Evolutionary conservation across 2,797 vertebrate species (phyloP).

Genomic region (Muraenolepis orangiensis): DNA sequence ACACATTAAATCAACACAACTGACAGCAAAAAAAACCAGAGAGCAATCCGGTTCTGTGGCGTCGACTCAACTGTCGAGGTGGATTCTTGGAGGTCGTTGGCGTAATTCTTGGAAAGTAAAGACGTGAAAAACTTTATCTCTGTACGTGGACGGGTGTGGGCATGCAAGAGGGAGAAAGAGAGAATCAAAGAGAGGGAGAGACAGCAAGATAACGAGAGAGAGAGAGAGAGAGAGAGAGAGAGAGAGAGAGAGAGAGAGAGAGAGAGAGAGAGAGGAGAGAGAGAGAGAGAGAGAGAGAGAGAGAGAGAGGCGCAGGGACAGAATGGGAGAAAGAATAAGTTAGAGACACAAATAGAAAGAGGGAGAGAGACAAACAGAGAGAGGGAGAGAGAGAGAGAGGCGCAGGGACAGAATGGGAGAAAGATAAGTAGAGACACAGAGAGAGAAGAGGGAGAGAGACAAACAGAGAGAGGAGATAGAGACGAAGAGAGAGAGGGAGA

Average conservation of each 20-base stretch:
- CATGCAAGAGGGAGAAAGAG: too few relatives aligned
- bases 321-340: too few relatives aligned
- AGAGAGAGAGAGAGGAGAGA: not conserved
- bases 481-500: too few relatives aligned
- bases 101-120: not conserved
- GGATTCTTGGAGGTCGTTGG: not conserved
- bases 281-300: too few relatives aligned
- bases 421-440: not conserved
- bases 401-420: not conserved
- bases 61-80: not conserved
- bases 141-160: not conserved
- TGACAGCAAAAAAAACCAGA: not conserved
- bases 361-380: not conserved
- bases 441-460: not conserved
- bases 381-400: not conserved
- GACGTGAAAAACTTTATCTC: not conserved
- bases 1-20: not conserved
- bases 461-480: too few relatives aligned
- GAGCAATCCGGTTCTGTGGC: not conserved
- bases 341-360: not conserved
- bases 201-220: too few relatives aligned
- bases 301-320: too few relatives aligned
- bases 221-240: slow-evolving; percentile 2
- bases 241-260: not conserved
- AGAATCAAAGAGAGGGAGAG: not conserved